Base-by-base conservation (phyloP, 1,140 invertebrate genomes). In the Himalopsyche phryganea region DNA sequence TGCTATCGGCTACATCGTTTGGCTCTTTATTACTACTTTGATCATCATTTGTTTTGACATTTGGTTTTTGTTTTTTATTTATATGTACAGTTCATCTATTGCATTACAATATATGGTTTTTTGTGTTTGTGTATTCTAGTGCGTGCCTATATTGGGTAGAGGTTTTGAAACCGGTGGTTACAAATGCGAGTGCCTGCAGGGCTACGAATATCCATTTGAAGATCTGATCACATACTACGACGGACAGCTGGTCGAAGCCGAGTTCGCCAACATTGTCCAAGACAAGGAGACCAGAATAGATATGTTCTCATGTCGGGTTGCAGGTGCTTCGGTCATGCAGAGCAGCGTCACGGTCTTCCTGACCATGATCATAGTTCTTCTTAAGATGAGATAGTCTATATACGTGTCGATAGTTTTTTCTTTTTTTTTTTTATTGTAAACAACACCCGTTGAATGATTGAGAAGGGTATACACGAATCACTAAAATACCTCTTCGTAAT, bases 181-280 rank as follows among this genome's bases (percentile, higher is more conserved):
- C 77, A 98, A 98, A 77, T 98, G 96, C 74, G 94, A 98, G 72
- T 98, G 96, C 70, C 85, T 91, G 49, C 95, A 98, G 78, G 96
- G 95, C 18, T 98, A 86, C 69, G 96, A 98, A 71, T 98, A 98
- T 81, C 94, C 95, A 0, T 98, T 94, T 71, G 94, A 96, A 76
- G 94, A 95, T 75, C 78, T 83, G 3, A 95, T 91, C 66, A 97
- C 90, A 2, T 98, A 97, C 73, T 97, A 92, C 71, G 95, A 98
- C 74, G 96, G 96, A 0, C 95, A 98, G 77, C 79, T 96, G 14
- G 86, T 98, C 32, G 96, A 98, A 75, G 90, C 92, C 1, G 95
- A 98, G 76, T 98, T 96, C 74, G 81, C 81, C 63, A 95, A 94
- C 72, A 82, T 96, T 46, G 83, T 94, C 1, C 75, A 81, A 13